Percentiles rank a stretch among this genome's conserved stretches.
Conservation (phyloP, 2,113 vertebrate genomes). For the Centropristis striata region DNA sequence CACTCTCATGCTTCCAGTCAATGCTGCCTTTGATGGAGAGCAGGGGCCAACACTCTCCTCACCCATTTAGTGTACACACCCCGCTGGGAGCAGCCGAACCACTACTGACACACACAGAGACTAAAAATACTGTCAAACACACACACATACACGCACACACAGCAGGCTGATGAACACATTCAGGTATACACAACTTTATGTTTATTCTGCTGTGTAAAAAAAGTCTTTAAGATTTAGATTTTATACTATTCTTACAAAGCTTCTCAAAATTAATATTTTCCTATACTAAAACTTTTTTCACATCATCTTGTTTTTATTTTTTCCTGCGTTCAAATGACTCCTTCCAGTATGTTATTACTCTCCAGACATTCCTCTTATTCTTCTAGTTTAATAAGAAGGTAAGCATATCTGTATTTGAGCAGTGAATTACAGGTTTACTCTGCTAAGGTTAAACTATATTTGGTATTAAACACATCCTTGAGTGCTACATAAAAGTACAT, state of each 20-base stretch:
- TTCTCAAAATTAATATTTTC: no score
- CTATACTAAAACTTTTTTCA: no score
- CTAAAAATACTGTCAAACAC: conserved; percentile 35
- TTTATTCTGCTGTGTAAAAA: not conserved
- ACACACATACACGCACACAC: conserved; percentile 1
- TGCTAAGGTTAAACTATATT: not conserved
- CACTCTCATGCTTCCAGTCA: conserved; percentile 75
- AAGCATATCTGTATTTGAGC: not conserved
- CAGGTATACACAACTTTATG: not conserved
- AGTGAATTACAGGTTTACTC: not conserved
- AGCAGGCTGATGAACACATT: not conserved
- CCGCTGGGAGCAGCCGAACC: conserved; percentile 58
- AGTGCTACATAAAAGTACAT: no score
- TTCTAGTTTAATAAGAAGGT: not conserved
- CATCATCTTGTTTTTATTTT: not conserved
- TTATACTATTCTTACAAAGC: not conserved
- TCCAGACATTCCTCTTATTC: not conserved
- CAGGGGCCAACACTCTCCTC: conserved; percentile 60
- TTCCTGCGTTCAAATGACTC: not conserved
- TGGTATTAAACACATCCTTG: no score
- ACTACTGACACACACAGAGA: conserved; percentile 40
- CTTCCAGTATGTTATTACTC: not conserved
- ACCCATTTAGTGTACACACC: conserved; percentile 66
- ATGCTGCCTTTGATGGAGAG: conserved; percentile 78
- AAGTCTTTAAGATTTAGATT: no score